These are phyloP conservation scores for Aplysia californica DNA, from an alignment of 1,140 invertebrate genomes.

Conservation along the genomic window DNA sequence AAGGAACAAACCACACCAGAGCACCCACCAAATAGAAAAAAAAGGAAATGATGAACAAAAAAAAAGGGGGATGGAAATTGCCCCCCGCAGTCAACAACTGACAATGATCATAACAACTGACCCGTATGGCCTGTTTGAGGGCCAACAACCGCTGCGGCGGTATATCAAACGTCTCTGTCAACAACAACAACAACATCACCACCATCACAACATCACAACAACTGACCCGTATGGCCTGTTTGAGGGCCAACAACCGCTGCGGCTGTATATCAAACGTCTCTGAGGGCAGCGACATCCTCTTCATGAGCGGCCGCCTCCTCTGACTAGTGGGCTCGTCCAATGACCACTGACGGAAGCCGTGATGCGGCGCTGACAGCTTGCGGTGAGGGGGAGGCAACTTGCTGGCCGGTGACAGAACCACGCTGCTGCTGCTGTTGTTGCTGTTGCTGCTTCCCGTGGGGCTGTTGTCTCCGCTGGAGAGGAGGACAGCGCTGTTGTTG, in stretches of 20 bases:
- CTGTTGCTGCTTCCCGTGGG: too few species aligned
- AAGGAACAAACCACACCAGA: too few species aligned
- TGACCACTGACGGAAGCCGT: conserved; percentile 46
- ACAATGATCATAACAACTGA: not conserved
- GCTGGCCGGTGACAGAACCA: not conserved
- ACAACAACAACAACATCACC: conserved; percentile 78
- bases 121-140: conserved; percentile 59
- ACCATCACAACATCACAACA: too few species aligned
- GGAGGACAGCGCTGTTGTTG: conserved; percentile 9
- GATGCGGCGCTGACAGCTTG: conserved; percentile 40
- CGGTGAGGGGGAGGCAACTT: conserved; percentile 33
- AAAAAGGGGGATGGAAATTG: too few species aligned
- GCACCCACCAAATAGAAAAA: too few species aligned
- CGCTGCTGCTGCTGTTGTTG: not conserved
- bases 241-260: conserved; percentile 59
- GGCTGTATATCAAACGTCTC: conserved; percentile 63
- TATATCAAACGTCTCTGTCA: conserved; percentile 65
- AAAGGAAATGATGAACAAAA: too few species aligned
- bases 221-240: conserved; percentile 54
- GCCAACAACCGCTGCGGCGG: conserved; percentile 61
- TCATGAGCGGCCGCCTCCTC: conserved; percentile 68
- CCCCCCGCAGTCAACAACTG: too few species aligned
- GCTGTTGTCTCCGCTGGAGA: conserved; percentile 3
- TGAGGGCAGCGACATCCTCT: conserved; percentile 77
- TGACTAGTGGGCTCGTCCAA: conserved; percentile 46